These are phyloP conservation scores for Drosophila fungiperda DNA, from an alignment of 2,888 invertebrate species.

Conservation along the genomic window DNA sequence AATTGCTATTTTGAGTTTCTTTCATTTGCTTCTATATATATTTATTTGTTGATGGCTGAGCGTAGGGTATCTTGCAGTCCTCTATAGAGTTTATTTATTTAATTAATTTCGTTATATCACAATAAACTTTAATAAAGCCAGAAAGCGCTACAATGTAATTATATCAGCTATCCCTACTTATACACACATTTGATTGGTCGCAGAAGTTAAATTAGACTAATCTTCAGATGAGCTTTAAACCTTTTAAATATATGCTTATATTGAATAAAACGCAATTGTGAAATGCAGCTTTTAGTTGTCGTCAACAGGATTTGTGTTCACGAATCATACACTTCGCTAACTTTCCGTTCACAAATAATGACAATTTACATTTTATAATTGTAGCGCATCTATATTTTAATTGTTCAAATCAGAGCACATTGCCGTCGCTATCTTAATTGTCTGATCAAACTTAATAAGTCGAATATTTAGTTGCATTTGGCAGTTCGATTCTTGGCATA, in stretches of 20 bases:
- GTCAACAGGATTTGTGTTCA: constrained; percentile 1
- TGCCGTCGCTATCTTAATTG: not conserved
- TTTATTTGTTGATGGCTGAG: not conserved
- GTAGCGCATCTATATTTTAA: not conserved
- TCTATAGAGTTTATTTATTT: not conserved
- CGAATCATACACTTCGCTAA: not conserved
- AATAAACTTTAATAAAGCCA: constrained; percentile 29
- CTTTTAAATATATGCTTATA: not conserved
- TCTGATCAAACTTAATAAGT: not conserved
- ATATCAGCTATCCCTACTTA: not conserved
- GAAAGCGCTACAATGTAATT: not conserved
- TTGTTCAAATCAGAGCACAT: not conserved
- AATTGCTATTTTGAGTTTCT: not conserved
- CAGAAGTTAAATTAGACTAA: not conserved
- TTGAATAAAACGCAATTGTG: not conserved
- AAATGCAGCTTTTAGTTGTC: not conserved
- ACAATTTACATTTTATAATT: not conserved
- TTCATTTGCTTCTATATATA: not conserved
- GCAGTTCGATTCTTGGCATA: not conserved
- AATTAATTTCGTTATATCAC: constrained; percentile 22
- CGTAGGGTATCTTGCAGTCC: not conserved
- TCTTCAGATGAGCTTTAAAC: not conserved
- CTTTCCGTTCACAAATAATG: not conserved
- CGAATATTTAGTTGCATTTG: not conserved
- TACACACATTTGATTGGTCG: not conserved